Conservation (phyloP, 1,140 invertebrate species). For the Drosophila ambigua region DNA sequence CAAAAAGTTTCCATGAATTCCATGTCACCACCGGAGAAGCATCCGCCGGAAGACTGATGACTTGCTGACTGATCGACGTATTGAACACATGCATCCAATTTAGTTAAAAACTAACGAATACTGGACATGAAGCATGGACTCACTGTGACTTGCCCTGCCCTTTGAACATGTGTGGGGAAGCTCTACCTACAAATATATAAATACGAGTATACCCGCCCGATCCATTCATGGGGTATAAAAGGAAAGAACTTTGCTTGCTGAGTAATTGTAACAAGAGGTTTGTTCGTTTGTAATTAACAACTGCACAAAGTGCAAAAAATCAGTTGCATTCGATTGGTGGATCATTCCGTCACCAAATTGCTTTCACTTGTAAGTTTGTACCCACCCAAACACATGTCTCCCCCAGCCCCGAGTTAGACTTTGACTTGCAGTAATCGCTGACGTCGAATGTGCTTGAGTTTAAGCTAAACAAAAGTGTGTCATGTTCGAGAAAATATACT, state of each 20-base stretch:
- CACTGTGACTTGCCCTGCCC: not conserved
- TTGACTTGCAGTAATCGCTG: constrained; percentile 39
- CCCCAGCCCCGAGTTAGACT: constrained; percentile 23
- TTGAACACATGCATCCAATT: constrained; percentile 3
- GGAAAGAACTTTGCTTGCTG: constrained; percentile 5
- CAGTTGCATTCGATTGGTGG: not conserved
- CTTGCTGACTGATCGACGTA: not conserved
- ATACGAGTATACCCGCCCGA: too few species aligned
- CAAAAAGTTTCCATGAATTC: constrained; percentile 17
- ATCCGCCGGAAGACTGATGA: too few species aligned
- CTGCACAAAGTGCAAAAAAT: constrained; percentile 30
- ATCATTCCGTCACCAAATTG: constrained; percentile 7
- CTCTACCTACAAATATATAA: too few species aligned
- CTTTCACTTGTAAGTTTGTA: not conserved
- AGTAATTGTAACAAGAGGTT: constrained; percentile 15
- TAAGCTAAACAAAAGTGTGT: constrained; percentile 29
- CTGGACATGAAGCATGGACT: not conserved
- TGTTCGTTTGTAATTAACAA: constrained; percentile 3
- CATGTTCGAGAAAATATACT: constrained; percentile 20
- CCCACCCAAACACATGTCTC: not conserved
- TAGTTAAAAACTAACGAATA: not conserved
- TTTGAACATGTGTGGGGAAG: constrained; percentile 1
- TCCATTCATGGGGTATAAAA: not conserved
- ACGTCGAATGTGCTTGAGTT: constrained; percentile 30
- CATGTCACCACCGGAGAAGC: constrained; percentile 20